Evolutionary conservation across 1,140 invertebrate species (phyloP).

Genomic region (Calosoma granatense): DNA sequence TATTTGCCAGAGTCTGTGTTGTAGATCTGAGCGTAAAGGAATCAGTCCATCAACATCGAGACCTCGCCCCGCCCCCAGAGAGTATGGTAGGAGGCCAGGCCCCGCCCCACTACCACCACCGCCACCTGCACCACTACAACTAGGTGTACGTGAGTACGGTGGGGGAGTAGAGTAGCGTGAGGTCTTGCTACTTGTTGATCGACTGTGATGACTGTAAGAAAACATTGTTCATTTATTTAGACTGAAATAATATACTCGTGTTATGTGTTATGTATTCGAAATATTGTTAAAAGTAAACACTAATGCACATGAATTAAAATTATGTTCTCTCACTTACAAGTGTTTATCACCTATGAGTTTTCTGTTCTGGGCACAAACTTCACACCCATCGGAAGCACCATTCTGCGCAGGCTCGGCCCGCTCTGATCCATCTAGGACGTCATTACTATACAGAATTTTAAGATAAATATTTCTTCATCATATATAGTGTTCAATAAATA

Average conservation of each 20-base stretch:
- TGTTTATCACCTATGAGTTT: conserved; percentile 20
- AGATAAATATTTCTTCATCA: not conserved
- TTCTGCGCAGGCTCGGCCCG: not conserved
- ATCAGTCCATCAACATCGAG: conserved; percentile 66
- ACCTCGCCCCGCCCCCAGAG: not conserved
- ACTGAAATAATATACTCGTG: not conserved
- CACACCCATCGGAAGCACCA: conserved; percentile 17
- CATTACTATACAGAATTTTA: not conserved
- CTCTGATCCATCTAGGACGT: not conserved
- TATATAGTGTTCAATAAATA: not conserved
- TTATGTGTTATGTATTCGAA: not conserved
- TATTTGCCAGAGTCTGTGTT: conserved; percentile 68
- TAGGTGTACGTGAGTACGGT: conserved; percentile 32
- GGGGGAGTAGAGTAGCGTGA: conserved; percentile 32
- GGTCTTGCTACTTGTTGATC: conserved; percentile 18
- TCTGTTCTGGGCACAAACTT: conserved; percentile 22
- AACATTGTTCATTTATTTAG: not conserved
- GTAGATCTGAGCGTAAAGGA: conserved; percentile 64
- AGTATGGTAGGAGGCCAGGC: conserved; percentile 11
- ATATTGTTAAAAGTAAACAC: conserved; percentile 6
- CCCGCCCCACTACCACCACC: conserved; percentile 18
- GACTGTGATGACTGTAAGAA: conserved; percentile 13
- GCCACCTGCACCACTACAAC: conserved; percentile 22
- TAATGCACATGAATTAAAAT: too few relatives aligned
- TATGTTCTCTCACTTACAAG: conserved; percentile 17